Evolutionary conservation across 2,113 vertebrate genomes (phyloP).

Genomic region (Rhineura floridana): DNA sequence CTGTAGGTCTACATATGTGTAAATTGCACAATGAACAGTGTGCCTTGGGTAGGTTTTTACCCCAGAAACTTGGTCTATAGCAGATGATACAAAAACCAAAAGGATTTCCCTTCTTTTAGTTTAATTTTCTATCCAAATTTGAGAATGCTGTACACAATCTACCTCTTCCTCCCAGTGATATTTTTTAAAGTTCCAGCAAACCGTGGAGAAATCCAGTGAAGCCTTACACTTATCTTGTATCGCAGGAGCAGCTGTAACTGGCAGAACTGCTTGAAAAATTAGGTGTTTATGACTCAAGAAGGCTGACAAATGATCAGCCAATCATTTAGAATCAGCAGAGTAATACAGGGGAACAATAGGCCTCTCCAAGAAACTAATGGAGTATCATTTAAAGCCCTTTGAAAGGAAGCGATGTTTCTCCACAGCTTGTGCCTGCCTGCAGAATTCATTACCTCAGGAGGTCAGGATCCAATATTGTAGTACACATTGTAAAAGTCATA

Average conservation of each 20-base stretch:
- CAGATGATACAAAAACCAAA: neutral
- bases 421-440: neutral
- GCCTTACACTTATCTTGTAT: neutral
- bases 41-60: no score
- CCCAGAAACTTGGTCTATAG: no score
- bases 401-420: neutral
- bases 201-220: neutral
- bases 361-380: neutral
- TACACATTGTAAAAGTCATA: neutral
- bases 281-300: neutral
- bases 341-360: neutral
- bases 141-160: neutral
- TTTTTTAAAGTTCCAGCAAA: neutral
- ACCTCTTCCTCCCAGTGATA: no score
- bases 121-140: neutral
- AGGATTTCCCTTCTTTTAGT: neutral
- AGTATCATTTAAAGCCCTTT: neutral
- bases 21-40: no score
- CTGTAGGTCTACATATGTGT: no score
- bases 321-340: neutral
- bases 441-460: neutral
- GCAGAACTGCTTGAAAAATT: neutral
- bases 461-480: neutral
- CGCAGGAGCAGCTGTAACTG: accelerated
- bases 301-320: neutral